A percentile compares a stretch with the other conserved stretches of the same genome.
Conservation (phyloP, 1,140 invertebrate genomes). For the Argopecten irradians region DNA sequence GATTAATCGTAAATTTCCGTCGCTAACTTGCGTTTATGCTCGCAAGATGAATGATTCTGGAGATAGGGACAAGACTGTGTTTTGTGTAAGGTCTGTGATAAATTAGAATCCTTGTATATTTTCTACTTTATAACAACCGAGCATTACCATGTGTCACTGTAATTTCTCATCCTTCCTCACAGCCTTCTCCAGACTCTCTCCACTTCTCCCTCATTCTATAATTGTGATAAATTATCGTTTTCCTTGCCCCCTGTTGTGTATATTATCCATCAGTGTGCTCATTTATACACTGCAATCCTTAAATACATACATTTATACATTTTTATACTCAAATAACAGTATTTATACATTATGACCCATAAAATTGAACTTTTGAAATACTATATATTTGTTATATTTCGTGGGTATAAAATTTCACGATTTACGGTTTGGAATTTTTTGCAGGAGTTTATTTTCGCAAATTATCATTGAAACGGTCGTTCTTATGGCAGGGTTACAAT, state of each 20-base stretch:
- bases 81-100: neutral
- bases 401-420: too few relatives aligned
- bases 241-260: neutral
- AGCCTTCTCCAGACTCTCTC: neutral
- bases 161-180: neutral
- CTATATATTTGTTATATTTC: too few relatives aligned
- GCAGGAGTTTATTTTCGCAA: too few relatives aligned
- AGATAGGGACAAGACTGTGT: constrained; percentile 7
- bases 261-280: too few relatives aligned
- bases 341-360: too few relatives aligned
- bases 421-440: too few relatives aligned
- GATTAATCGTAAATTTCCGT: constrained; percentile 1
- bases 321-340: too few relatives aligned
- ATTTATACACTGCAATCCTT: too few relatives aligned
- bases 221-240: constrained; percentile 16
- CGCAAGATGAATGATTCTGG: neutral
- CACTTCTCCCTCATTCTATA: neutral
- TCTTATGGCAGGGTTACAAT: too few relatives aligned
- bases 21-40: neutral
- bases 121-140: neutral
- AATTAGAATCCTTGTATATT: neutral
- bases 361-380: too few relatives aligned
- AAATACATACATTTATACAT: too few relatives aligned
- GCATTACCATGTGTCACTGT: neutral
- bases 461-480: too few relatives aligned